Percentiles rank a stretch among this genome's conserved stretches.
Conservation (phyloP, 2,888 invertebrate species). For the Agrochola circellaris region DNA sequence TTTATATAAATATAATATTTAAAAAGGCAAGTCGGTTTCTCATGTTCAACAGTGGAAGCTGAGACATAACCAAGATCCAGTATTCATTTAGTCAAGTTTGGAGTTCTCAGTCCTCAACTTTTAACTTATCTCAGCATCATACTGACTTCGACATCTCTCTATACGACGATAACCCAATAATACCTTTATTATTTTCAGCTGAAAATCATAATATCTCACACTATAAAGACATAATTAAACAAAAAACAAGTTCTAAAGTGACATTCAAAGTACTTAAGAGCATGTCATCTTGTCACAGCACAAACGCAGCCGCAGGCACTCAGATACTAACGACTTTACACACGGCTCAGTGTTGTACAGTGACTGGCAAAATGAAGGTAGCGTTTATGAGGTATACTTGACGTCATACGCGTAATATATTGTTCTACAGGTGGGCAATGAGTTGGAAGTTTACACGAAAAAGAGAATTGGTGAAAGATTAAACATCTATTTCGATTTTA, state of each 20-base stretch:
- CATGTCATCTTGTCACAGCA: conserved; percentile 45
- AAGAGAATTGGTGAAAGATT: background rate
- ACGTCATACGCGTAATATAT: conserved; percentile 39
- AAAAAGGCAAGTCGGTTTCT: too few relatives aligned
- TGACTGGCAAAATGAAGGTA: conserved; percentile 41
- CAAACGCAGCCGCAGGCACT: conserved; percentile 43
- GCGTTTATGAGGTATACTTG: conserved; percentile 31
- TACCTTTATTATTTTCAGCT: background rate
- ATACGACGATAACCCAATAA: too few relatives aligned
- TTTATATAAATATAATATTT: too few relatives aligned
- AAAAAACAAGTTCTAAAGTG: conserved; percentile 32
- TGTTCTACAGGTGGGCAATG: conserved; percentile 40
- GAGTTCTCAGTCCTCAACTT: too few relatives aligned
- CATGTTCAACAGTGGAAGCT: too few relatives aligned
- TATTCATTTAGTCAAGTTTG: too few relatives aligned
- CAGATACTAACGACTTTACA: conserved; percentile 36
- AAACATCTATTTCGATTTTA: background rate
- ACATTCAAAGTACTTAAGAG: conserved; percentile 26
- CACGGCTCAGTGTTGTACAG: background rate
- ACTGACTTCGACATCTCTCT: too few relatives aligned
- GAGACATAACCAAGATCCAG: too few relatives aligned
- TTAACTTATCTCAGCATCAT: too few relatives aligned
- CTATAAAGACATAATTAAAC: conserved; percentile 18
- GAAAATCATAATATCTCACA: background rate
- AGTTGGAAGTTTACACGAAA: background rate